A percentile compares a stretch with the other conserved stretches of the same genome.
phyloP scores from a whole-genome alignment of 2,888 invertebrate genomes.

The Nomada lathburiana region DNA sequence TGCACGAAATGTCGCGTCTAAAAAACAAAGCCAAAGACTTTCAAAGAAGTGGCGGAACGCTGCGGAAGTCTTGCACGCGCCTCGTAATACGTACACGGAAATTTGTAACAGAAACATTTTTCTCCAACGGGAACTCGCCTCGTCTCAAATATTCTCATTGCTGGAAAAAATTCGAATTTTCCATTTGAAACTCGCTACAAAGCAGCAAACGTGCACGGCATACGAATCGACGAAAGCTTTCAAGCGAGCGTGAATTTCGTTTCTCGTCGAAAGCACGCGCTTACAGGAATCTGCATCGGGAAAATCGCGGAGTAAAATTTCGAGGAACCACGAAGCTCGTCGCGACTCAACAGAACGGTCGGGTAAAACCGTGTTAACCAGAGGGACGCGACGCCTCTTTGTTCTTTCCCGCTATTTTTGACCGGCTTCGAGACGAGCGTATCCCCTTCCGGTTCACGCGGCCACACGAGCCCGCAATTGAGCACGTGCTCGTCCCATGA shows the following conservation, averaged over 20 bases:
- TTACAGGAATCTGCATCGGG: neutral
- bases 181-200: neutral
- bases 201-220: neutral
- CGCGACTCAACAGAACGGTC: neutral
- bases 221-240: neutral
- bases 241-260: neutral
- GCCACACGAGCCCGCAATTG: constrained; percentile 41
- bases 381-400: constrained; percentile 56
- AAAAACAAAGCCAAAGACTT: no score
- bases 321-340: neutral
- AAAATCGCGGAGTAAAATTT: neutral
- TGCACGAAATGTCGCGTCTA: no score
- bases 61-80: no score
- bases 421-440: constrained; percentile 57
- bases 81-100: no score
- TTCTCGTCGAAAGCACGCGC: neutral
- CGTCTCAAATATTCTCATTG: no score
- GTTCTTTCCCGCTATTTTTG: constrained; percentile 69
- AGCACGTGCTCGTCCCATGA: constrained; percentile 63
- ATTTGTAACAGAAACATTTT: no score
- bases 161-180: neutral
- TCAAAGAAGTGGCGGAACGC: no score
- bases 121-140: no score
- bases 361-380: constrained; percentile 13
- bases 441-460: constrained; percentile 29